These are phyloP conservation scores for Mormyrus iriodes DNA, from an alignment of 2,113 vertebrate species.

Conservation along the genomic window DNA sequence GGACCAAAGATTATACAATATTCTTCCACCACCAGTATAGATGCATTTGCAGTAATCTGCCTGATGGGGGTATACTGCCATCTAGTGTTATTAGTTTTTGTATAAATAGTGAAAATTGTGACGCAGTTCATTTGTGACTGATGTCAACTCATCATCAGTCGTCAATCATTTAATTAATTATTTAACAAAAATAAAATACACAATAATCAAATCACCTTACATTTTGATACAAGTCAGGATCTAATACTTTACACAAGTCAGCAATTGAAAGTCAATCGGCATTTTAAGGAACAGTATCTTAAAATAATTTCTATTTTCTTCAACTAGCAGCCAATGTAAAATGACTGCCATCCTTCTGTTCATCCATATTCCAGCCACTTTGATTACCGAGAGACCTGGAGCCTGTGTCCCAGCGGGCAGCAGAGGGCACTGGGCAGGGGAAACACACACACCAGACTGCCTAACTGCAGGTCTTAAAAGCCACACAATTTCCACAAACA, in stretches of 20 bases:
- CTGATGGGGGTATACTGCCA: not conserved
- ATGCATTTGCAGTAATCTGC: not conserved
- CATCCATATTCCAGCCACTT: not conserved
- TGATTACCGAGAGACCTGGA: not conserved
- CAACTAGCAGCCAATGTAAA: not conserved
- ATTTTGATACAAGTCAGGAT: not conserved
- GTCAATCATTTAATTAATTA: not conserved
- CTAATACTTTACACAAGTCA: not conserved
- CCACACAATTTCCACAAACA: no score
- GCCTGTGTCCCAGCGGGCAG: not conserved
- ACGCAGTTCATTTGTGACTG: not conserved
- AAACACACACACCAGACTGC: not conserved
- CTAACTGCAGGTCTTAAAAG: no score
- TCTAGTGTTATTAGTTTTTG: not conserved
- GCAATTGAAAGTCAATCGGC: not conserved
- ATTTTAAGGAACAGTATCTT: not conserved
- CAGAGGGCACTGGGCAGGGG: not conserved
- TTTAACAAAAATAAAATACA: not conserved
- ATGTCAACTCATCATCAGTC: not conserved
- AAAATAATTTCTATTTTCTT: not conserved
- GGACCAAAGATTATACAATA: not conserved
- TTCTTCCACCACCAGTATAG: not conserved
- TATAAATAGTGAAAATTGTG: not conserved
- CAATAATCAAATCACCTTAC: not conserved
- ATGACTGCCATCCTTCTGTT: not conserved